Evolutionary conservation across 2,888 invertebrate species (phyloP), one percentile per base, ranked within the genome.

Genomic region (Serrognathus titanus): DNA sequence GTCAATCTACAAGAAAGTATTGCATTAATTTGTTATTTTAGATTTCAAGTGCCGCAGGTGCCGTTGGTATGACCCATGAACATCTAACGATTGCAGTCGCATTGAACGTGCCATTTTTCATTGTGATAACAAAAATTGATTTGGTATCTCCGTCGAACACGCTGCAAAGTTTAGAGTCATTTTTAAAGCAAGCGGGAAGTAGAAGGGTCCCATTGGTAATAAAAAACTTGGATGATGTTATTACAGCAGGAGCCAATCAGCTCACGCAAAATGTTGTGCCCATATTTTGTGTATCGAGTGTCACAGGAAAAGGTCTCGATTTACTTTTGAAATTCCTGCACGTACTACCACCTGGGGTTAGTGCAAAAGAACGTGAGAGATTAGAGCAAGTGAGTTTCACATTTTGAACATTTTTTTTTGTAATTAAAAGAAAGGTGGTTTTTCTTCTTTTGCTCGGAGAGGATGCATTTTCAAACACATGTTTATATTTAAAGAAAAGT

Each of bases 121-220:
- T 95, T 11, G 92, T 97, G 1, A 84, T 99, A 57, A 96, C 92
- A 59, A 99, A 99, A 81, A 89, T 89, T 55, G 98, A 99, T 78
- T 82, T 94, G 55, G 89, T 90, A n/a, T 78, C 82, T 2, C 81
- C 83, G 1, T 77, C 78, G 20, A 73, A 75, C 59, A 82, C 83
- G 9, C 72, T 85, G 45, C 77, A 80, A 60, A 82, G 83, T 66
- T 70, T 90, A 43, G 84, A 86, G 67, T 78, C 80, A 38, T 79
- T 87, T 49, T 78, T 90, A 36, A 86, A 86, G 58, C 82, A 84
- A 50, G 85, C 86, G 12, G 87, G 88, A 5, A 86, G 85, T 70
- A 76, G 82, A 24, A 75, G 82, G 73, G 82, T 87, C 13, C 89
- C 89, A 1, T 77, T 88, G 61, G 75, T 86, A 51, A 82, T 92